These are phyloP conservation scores for Dromaius novaehollandiae DNA, from an alignment of 2,113 vertebrate genomes.

Conservation along the genomic window DNA sequence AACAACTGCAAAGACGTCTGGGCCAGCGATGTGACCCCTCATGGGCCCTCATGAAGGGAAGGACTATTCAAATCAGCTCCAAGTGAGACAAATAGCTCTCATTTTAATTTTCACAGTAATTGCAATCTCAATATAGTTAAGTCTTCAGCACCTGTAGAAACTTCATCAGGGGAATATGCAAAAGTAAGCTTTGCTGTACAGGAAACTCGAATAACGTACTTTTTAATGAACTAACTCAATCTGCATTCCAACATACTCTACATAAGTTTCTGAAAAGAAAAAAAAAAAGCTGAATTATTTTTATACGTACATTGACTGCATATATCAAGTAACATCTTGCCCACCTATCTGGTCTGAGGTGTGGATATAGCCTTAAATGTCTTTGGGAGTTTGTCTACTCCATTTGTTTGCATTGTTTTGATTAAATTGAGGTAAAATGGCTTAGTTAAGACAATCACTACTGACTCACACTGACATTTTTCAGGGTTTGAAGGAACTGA, in stretches of 20 bases:
- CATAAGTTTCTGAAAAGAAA: neutral
- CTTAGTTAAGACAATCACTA: neutral
- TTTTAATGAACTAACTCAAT: neutral
- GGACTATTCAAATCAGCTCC: accelerated
- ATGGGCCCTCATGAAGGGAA: accelerated
- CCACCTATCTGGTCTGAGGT: neutral
- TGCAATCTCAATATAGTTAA: neutral
- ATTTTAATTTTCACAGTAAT: neutral
- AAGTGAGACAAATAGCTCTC: neutral
- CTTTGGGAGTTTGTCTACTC: neutral
- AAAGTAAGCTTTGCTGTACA: neutral
- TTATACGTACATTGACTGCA: neutral
- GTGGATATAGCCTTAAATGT: neutral
- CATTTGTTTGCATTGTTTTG: neutral
- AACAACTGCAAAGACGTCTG: neutral
- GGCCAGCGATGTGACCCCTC: neutral
- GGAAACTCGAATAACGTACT: accelerated
- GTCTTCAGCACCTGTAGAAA: neutral
- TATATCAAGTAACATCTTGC: neutral
- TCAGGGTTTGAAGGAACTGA: neutral
- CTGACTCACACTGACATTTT: neutral
- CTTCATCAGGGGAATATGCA: neutral
- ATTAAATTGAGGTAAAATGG: neutral
- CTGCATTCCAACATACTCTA: neutral
- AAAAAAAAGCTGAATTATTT: neutral